Evolutionary conservation across 2,888 invertebrate genomes (phyloP).

Genomic region (Unio pictorum): DNA sequence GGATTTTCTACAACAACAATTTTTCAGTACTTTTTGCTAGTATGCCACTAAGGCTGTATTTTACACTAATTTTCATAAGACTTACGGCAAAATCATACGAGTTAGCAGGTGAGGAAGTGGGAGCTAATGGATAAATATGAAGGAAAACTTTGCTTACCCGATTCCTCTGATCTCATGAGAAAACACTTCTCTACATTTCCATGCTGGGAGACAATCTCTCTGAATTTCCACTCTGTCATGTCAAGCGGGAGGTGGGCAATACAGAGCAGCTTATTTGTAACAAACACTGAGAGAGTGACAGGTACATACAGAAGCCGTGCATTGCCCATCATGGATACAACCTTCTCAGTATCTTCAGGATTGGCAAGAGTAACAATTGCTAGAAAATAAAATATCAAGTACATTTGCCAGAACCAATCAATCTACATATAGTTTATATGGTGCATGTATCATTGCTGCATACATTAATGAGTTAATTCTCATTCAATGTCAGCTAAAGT

Average conservation of each 20-base stretch:
- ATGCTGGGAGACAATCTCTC: slow-evolving; percentile 71
- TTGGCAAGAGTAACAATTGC: slow-evolving; percentile 61
- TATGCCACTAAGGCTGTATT: too few species aligned
- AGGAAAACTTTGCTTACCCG: slow-evolving; percentile 59
- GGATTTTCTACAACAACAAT: too few species aligned
- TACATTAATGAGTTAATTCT: too few species aligned
- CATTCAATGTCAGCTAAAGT: too few species aligned
- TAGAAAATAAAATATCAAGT: slow-evolving; percentile 22
- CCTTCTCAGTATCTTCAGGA: slow-evolving; percentile 55
- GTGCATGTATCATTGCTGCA: too few species aligned
- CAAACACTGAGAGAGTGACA: slow-evolving; percentile 71
- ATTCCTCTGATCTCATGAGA: slow-evolving; percentile 73
- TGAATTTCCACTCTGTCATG: slow-evolving; percentile 73
- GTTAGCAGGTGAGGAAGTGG: too few species aligned
- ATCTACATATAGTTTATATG: not conserved
- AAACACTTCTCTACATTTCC: slow-evolving; percentile 73
- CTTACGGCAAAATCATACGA: too few species aligned
- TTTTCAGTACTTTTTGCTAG: too few species aligned
- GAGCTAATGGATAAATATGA: too few species aligned
- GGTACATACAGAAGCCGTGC: slow-evolving; percentile 48
- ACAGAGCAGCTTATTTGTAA: slow-evolving; percentile 74
- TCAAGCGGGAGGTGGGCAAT: slow-evolving; percentile 73
- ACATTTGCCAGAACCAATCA: not conserved
- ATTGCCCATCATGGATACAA: slow-evolving; percentile 47
- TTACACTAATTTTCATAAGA: too few species aligned